A percentile compares a stretch with the other conserved stretches of the same genome.
Conservation (phyloP, 2,888 invertebrate species). For the Acanthococcus lagerstroemiae region DNA sequence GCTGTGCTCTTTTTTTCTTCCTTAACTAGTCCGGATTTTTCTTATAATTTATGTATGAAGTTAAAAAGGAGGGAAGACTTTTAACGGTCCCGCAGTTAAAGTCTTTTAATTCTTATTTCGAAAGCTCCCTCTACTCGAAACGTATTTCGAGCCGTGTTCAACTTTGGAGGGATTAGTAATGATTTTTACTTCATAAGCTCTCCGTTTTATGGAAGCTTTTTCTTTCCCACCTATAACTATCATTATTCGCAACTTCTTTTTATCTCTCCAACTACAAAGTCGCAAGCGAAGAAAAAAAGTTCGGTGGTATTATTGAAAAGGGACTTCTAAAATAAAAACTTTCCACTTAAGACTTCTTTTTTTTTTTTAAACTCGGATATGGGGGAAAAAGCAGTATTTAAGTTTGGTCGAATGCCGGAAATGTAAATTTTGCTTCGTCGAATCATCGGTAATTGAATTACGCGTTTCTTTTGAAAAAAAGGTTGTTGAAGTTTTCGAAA, state of each 20-base stretch:
- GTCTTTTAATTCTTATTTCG: constrained; percentile 27
- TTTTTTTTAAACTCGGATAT: too few species aligned
- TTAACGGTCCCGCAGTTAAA: constrained; percentile 27
- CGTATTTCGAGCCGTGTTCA: constrained; percentile 21
- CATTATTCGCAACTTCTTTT: constrained; percentile 25
- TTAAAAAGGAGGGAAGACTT: constrained; percentile 22
- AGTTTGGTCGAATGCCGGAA: too few species aligned
- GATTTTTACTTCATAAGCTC: constrained; percentile 29
- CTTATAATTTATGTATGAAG: constrained; percentile 27
- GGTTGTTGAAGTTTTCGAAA: too few species aligned
- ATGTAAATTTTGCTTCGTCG: too few species aligned
- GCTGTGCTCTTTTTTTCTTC: constrained; percentile 8
- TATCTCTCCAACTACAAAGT: constrained; percentile 8
- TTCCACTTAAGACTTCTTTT: constrained; percentile 21
- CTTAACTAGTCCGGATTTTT: constrained; percentile 18
- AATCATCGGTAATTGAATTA: too few species aligned
- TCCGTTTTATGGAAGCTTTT: constrained; percentile 9
- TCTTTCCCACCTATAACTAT: constrained; percentile 26
- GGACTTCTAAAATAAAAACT: constrained; percentile 26
- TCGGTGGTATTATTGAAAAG: constrained; percentile 14
- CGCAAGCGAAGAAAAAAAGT: neutral
- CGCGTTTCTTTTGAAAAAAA: too few species aligned
- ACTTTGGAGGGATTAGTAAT: constrained; percentile 23
- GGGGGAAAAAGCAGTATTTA: too few species aligned
- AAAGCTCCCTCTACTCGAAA: neutral